These are phyloP conservation scores for Stichopus chloronotus DNA, from an alignment of 35 echinoderm and acorn worm genomes.

Conservation along the genomic window DNA sequence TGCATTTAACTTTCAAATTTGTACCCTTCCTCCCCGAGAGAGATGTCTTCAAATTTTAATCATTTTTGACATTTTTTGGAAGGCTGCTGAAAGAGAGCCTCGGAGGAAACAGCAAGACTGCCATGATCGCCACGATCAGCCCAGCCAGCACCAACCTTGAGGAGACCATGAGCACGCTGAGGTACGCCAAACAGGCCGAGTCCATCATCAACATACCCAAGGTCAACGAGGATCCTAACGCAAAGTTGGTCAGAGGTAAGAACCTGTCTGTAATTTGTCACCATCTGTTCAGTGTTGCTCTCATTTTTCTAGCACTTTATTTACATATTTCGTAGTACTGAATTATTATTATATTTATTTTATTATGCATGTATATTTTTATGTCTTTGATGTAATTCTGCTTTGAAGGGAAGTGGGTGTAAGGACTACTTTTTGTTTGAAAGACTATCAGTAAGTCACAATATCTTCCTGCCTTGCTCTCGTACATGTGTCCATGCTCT, in stretches of 20 bases:
- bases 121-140: conserved; percentile 97
- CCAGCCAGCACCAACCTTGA: conserved; percentile 86
- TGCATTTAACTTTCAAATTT: no score
- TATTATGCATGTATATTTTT: no score
- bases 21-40: no score
- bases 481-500: no score
- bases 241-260: conserved; percentile 89
- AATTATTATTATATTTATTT: no score
- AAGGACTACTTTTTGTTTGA: no score
- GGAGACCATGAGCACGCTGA: conserved; percentile 92
- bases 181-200: conserved; percentile 94
- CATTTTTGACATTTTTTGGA: background rate
- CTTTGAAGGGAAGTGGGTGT: no score
- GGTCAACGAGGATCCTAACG: conserved; percentile 96
- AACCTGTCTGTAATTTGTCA: background rate
- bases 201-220: conserved; percentile 95
- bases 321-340: background rate
- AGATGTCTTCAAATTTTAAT: no score
- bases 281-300: background rate
- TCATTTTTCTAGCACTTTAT: background rate
- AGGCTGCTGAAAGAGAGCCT: conserved; percentile 94
- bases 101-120: conserved; percentile 93
- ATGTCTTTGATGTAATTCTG: no score
- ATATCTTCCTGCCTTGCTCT: no score
- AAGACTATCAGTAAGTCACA: no score